Evolutionary conservation across 2,888 invertebrate genomes (phyloP), one percentile per base, ranked within the genome.

Genomic region (Aproaerema taeniolella): DNA sequence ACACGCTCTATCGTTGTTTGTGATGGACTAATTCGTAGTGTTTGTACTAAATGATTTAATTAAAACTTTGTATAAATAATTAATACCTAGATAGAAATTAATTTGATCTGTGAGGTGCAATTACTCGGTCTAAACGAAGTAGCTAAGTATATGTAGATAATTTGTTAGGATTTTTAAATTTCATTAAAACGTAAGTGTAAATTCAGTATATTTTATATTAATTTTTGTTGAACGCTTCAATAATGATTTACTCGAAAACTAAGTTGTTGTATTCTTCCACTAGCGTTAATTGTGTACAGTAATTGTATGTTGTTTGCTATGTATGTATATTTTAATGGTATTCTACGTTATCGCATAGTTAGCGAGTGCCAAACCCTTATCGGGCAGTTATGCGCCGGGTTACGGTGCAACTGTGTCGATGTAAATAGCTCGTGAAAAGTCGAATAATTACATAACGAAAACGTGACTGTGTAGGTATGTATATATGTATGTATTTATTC

Each of bases 191-290:
- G 15, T 28, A 28, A 16, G 11, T 28, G 26, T 35, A 35, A 28
- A 29, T 29, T 29, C 12, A 3, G 10, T 12, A 29, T 29, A 29
- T 13, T 13, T n/a, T 29, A 8, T 20, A 20, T 20, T 20, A n/a
- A 9, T 6, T n/a, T 9, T 26, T 26, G 5, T 26, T 9, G 28
- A 45, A 49, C 48, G 51, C 52, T 57, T 52, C 8, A n/a, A 25
- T 17, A 39, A 42, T 24, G 17, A 39, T 39, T 41, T 8, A 20
- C 14, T 24, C 4, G 35, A 8, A 32, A 38, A 34, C 46, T 72
- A 72, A 68, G 64, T 70, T 66, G 38, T 37, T 36, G 47, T 67
- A 76, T 76, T n/a, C 80, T 82, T 82, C 80, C 80, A 82, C 72
- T 82, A 80, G 76, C 45, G 39, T 63, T 55, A 52, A 34, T 42